Conservation (phyloP, 2,113 vertebrate species). For the Australoheros scitulus region DNA sequence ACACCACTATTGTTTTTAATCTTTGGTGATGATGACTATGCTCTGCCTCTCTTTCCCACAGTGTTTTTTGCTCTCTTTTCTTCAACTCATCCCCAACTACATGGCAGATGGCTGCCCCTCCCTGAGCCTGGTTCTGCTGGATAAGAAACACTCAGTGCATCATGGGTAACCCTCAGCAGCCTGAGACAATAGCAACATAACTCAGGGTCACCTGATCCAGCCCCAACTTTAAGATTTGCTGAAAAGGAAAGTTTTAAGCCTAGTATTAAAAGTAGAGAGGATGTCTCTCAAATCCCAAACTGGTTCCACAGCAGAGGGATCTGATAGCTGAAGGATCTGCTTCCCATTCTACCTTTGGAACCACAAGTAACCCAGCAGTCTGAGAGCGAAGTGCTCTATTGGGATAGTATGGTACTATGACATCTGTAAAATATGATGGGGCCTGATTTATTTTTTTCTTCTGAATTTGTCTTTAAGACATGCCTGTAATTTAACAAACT, state of each 20-base stretch:
- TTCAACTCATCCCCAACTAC: too few relatives aligned
- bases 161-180: background rate
- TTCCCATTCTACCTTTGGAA: background rate
- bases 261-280: background rate
- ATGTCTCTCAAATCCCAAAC: background rate
- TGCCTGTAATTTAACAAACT: background rate
- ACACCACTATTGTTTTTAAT: too few relatives aligned
- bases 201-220: background rate
- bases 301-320: background rate
- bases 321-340: background rate
- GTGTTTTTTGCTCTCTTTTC: too few relatives aligned
- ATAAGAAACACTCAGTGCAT: background rate
- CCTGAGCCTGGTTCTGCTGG: too few relatives aligned
- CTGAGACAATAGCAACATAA: background rate
- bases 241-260: background rate
- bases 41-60: too few relatives aligned
- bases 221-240: background rate
- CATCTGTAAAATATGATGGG: background rate
- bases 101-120: too few relatives aligned
- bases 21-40: too few relatives aligned
- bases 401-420: background rate
- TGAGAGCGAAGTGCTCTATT: background rate
- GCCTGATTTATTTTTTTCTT: background rate
- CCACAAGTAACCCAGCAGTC: background rate
- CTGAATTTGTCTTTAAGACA: background rate